Evolutionary conservation across 2,888 invertebrate genomes (phyloP).

Genomic region (Dioctria rufipes): DNA sequence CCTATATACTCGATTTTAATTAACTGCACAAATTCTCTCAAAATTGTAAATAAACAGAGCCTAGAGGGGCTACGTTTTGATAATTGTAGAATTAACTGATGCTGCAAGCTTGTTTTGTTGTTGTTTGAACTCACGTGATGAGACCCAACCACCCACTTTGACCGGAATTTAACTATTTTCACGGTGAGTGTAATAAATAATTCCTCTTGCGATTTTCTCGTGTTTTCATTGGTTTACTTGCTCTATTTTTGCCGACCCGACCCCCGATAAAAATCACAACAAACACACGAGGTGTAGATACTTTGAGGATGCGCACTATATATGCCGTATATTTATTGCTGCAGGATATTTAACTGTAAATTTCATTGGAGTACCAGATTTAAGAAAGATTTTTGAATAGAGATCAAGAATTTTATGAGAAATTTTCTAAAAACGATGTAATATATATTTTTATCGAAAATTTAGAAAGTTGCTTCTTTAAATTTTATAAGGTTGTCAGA

Average conservation of each 20-base stretch:
- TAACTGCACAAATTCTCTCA: background rate
- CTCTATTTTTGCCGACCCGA: slow-evolving; percentile 45
- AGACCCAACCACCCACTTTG: background rate
- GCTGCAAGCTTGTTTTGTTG: too few species aligned
- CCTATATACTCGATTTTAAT: too few species aligned
- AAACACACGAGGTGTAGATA: slow-evolving; percentile 56
- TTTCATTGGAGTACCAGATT: slow-evolving; percentile 23
- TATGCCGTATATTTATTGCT: slow-evolving; percentile 24
- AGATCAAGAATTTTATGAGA: background rate
- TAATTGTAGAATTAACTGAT: too few species aligned
- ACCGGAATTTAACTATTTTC: background rate
- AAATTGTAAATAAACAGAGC: slow-evolving; percentile 37
- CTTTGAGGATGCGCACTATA: slow-evolving; percentile 48
- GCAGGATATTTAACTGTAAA: slow-evolving; percentile 43
- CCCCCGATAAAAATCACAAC: slow-evolving; percentile 54
- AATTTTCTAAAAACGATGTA: too few species aligned
- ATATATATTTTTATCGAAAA: too few species aligned
- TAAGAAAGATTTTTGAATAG: background rate
- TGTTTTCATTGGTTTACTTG: slow-evolving; percentile 26
- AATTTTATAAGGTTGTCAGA: too few species aligned
- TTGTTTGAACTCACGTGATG: too few species aligned
- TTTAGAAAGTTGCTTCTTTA: too few species aligned
- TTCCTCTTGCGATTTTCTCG: slow-evolving; percentile 11
- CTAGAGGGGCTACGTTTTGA: too few species aligned
- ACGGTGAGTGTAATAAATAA: background rate